A percentile compares a stretch with the other conserved stretches of the same genome.
Conservation (phyloP, 1,140 invertebrate genomes). For the Drepana arcuata region DNA sequence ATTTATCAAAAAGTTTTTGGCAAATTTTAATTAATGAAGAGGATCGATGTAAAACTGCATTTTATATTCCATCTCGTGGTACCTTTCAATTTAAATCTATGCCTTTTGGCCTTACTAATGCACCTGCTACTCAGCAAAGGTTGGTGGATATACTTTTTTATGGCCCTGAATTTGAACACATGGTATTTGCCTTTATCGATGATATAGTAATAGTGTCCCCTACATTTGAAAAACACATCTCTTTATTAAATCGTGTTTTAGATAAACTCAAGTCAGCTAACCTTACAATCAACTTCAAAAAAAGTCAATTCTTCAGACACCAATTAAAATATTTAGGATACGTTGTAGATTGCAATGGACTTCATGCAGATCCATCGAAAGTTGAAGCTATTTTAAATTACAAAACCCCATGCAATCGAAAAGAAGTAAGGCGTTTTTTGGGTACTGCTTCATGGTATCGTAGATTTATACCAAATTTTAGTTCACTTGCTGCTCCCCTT, state of each 20-base stretch:
- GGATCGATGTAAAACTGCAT: not conserved
- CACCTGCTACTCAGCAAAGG: not conserved
- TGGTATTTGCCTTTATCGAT: not conserved
- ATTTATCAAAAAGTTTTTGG: not conserved
- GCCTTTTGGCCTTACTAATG: not conserved
- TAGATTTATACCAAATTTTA: slow-evolving; percentile 41
- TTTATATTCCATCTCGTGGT: not conserved
- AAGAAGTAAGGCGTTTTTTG: slow-evolving; percentile 55
- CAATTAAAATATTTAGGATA: slow-evolving; percentile 41
- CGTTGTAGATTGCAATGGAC: slow-evolving; percentile 26
- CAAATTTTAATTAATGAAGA: not conserved
- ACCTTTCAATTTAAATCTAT: slow-evolving; percentile 1
- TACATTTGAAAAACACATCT: not conserved
- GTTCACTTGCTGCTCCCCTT: slow-evolving; percentile 24
- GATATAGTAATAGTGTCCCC: not conserved
- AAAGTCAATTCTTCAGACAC: slow-evolving; percentile 33
- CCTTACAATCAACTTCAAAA: slow-evolving; percentile 28
- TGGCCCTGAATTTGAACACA: not conserved
- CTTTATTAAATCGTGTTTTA: not conserved
- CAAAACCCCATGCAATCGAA: slow-evolving; percentile 29
- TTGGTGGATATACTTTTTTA: not conserved
- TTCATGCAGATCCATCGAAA: slow-evolving; percentile 39
- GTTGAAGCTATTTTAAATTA: slow-evolving; percentile 38
- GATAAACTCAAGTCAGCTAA: not conserved
- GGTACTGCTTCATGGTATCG: slow-evolving; percentile 59